A percentile compares a stretch with the other conserved stretches of the same genome.
phyloP scores from a whole-genome alignment of 2,113 vertebrate species.

The Lanius collurio region DNA sequence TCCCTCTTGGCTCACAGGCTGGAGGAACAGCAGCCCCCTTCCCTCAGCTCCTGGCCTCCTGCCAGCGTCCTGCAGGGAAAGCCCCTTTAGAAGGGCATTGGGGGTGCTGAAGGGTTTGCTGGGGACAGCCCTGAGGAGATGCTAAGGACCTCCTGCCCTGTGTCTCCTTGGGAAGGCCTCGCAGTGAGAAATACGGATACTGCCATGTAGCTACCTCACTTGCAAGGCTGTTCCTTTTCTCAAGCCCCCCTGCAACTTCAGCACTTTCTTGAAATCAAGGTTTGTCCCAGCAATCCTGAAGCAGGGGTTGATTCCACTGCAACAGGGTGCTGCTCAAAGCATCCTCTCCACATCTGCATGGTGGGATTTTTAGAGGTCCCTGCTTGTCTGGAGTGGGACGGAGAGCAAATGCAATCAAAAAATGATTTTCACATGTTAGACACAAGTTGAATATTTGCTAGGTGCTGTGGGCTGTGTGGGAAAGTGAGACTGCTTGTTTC shows the following conservation, averaged over 20 bases:
- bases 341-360: background rate
- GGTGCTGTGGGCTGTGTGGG: rapidly evolving
- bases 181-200: background rate
- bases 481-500: background rate
- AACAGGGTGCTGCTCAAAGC: background rate
- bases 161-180: background rate
- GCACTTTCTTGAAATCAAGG: background rate
- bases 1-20: background rate
- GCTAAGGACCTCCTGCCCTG: background rate
- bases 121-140: background rate
- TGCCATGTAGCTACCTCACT: background rate
- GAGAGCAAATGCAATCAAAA: background rate
- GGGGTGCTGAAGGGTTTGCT: background rate
- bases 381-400: background rate
- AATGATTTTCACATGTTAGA: background rate
- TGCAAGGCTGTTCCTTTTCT: background rate
- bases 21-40: background rate
- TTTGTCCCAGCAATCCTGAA: background rate
- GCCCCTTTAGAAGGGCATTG: background rate
- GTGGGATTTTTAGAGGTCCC: background rate
- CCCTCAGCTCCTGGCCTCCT: background rate
- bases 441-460: background rate
- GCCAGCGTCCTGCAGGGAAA: background rate
- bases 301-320: background rate
- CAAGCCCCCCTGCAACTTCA: background rate